Conservation (phyloP, 2,888 invertebrate genomes). For the Spialia ferax region DNA sequence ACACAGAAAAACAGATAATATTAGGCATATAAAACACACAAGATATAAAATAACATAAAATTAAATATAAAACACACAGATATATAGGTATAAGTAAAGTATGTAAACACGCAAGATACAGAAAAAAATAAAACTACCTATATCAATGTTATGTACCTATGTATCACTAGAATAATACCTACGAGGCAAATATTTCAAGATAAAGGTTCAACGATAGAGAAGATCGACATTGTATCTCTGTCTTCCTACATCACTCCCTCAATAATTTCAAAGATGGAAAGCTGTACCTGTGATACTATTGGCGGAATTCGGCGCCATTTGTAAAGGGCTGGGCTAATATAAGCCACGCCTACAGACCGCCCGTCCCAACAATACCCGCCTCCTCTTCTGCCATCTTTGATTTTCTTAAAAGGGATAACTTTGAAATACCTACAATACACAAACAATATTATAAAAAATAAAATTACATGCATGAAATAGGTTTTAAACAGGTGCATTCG, state of each 20-base stretch:
- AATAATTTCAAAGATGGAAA: slow-evolving; percentile 57
- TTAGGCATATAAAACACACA: no score
- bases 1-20: no score
- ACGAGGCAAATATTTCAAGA: neutral
- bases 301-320: slow-evolving; percentile 83
- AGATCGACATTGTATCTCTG: neutral
- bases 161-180: no score
- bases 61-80: no score
- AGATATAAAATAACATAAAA: no score
- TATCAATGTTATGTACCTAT: no score
- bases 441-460: no score
- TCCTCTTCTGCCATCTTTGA: slow-evolving; percentile 70
- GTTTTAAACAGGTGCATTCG: no score
- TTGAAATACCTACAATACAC: neutral
- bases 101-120: no score
- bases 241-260: slow-evolving; percentile 6
- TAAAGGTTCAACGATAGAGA: neutral
- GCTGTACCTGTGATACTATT: slow-evolving; percentile 64
- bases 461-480: no score
- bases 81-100: no score
- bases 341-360: slow-evolving; percentile 70
- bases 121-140: no score
- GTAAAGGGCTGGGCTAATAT: slow-evolving; percentile 71
- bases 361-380: slow-evolving; percentile 64
- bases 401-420: slow-evolving; percentile 45